A percentile compares a stretch with the other conserved stretches of the same genome.
phyloP scores from a whole-genome alignment of 2,888 invertebrate species.

The Ormia ochracea region DNA sequence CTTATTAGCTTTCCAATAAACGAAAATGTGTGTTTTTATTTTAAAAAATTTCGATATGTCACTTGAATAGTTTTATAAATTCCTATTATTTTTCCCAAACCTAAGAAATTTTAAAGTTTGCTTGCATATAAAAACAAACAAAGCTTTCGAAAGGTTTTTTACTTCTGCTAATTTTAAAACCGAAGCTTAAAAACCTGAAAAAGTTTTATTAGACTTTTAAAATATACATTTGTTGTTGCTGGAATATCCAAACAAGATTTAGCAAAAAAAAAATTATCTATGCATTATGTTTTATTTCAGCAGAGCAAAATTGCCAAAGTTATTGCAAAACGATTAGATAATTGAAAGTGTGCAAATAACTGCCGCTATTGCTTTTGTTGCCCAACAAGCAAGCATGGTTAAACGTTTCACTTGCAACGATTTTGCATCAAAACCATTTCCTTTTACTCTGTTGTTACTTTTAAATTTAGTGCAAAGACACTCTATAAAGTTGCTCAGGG shows the following conservation, averaged over 20 bases:
- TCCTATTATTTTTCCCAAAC: neutral
- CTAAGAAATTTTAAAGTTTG: slow-evolving; percentile 11
- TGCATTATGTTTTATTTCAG: slow-evolving; percentile 1
- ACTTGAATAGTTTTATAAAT: neutral
- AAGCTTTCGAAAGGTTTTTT: slow-evolving; percentile 53
- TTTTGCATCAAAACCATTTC: neutral
- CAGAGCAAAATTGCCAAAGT: neutral
- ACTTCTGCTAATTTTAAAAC: neutral
- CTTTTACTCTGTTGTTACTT: neutral
- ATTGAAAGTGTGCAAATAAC: slow-evolving; percentile 20
- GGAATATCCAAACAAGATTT: slow-evolving; percentile 39
- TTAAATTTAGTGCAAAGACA: too few species aligned
- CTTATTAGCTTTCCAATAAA: too few species aligned
- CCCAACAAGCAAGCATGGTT: neutral
- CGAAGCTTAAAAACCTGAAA: slow-evolving; percentile 45
- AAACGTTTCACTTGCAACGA: neutral
- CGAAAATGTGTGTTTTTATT: too few species aligned
- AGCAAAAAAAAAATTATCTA: neutral
- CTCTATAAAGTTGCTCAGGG: too few species aligned
- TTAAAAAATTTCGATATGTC: too few species aligned
- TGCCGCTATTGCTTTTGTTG: neutral
- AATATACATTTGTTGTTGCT: slow-evolving; percentile 1
- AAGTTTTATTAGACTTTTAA: slow-evolving; percentile 25
- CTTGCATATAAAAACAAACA: neutral
- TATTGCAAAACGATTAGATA: slow-evolving; percentile 53